Evolutionary conservation across 1,140 invertebrate genomes (phyloP).

Genomic region (Pseudomyrmex cubaensis): DNA sequence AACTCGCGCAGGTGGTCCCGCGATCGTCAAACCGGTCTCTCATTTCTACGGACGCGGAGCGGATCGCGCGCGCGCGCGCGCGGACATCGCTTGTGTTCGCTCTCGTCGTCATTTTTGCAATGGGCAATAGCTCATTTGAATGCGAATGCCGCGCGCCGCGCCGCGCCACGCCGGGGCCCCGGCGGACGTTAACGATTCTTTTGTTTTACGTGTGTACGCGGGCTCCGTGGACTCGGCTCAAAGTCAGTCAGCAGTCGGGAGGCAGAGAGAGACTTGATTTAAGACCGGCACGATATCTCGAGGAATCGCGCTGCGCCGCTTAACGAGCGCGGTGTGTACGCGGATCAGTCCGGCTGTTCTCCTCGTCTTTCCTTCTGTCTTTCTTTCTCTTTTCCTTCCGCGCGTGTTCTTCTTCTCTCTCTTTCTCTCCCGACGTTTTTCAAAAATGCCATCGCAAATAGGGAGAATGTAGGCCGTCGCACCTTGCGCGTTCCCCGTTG

Average conservation of each 20-base stretch:
- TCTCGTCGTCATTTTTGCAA: conserved; percentile 80
- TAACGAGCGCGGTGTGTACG: conserved; percentile 79
- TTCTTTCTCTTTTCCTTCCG: neutral
- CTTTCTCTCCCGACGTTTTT: conserved; percentile 23
- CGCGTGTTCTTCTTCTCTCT: neutral
- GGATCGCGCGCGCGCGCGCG: neutral
- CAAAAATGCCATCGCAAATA: conserved; percentile 37
- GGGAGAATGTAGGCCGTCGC: conserved; percentile 58
- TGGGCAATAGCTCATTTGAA: conserved; percentile 82
- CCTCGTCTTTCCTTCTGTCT: neutral
- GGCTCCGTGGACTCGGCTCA: conserved; percentile 77
- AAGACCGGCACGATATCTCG: conserved; percentile 82
- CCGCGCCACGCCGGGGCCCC: conserved; percentile 35
- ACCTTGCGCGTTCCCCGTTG: conserved; percentile 26
- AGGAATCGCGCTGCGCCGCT: conserved; percentile 81
- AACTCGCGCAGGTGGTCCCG: conserved; percentile 8
- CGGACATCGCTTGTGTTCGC: conserved; percentile 25
- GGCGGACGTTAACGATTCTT: conserved; percentile 83
- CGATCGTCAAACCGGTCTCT: conserved; percentile 49
- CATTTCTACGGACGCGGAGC: conserved; percentile 33
- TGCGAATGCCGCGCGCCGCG: conserved; percentile 76
- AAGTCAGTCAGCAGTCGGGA: conserved; percentile 81
- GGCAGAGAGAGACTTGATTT: conserved; percentile 81
- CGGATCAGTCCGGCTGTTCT: conserved; percentile 47
- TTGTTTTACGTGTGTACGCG: conserved; percentile 82